Conservation (phyloP, 2,113 vertebrate genomes). For the Rhinolophus sinicus region DNA sequence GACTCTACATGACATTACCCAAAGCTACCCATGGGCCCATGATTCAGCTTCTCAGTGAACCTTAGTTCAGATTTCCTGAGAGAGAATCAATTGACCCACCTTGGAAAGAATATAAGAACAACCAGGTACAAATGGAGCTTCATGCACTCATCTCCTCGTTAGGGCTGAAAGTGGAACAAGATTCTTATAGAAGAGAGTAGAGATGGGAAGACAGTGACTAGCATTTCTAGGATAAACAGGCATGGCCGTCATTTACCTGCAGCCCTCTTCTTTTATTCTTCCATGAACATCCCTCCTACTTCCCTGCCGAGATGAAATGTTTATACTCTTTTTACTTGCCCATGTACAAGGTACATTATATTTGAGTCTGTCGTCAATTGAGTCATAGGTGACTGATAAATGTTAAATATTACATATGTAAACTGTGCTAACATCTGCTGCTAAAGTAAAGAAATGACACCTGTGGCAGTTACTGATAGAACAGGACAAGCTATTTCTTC, state of each 20-base stretch:
- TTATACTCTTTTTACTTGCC: neutral
- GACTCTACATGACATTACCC: neutral
- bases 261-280: neutral
- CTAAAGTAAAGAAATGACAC: neutral
- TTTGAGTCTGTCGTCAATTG: neutral
- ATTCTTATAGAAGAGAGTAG: neutral
- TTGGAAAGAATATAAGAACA: neutral
- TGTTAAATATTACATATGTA: neutral
- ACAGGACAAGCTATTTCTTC: neutral
- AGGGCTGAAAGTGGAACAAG: neutral
- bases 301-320: neutral
- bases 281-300: neutral
- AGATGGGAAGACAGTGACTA: neutral
- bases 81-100: neutral
- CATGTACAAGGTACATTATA: neutral
- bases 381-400: neutral
- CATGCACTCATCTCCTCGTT: neutral
- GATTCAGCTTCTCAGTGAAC: neutral
- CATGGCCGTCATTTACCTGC: neutral
- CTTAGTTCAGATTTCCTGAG: neutral
- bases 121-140: neutral
- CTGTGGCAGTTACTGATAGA: neutral
- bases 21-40: neutral
- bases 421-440: neutral
- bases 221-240: neutral